Evolutionary conservation across 1,140 invertebrate species (phyloP).

Genomic region (Drosophila auraria): DNA sequence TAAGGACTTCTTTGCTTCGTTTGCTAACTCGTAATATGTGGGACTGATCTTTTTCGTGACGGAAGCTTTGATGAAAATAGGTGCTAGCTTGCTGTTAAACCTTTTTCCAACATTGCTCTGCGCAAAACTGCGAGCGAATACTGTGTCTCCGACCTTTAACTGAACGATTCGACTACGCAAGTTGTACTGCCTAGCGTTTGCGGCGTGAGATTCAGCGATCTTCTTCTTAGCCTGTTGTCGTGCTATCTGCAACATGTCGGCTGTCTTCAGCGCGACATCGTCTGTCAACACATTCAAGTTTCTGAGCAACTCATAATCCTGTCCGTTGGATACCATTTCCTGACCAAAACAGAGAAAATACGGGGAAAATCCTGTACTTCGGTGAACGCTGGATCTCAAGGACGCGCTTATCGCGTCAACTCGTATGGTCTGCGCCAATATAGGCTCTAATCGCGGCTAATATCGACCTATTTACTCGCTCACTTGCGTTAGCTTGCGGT

Average conservation of each 20-base stretch:
- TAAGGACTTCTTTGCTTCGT: background rate
- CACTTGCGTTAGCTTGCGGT: slow-evolving; percentile 25
- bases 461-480: slow-evolving; percentile 17
- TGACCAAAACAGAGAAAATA: slow-evolving; percentile 24
- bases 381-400: slow-evolving; percentile 5
- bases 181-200: background rate
- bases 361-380: slow-evolving; percentile 18
- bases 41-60: slow-evolving; percentile 6
- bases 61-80: background rate
- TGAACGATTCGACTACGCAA: background rate
- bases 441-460: slow-evolving; percentile 17
- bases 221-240: slow-evolving; percentile 5
- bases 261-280: background rate
- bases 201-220: background rate
- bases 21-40: slow-evolving; percentile 11
- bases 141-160: slow-evolving; percentile 14
- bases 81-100: slow-evolving; percentile 12
- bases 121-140: slow-evolving; percentile 17
- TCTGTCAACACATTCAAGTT: slow-evolving; percentile 17
- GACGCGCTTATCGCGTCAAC: slow-evolving; percentile 16
- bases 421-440: slow-evolving; percentile 9
- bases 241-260: background rate
- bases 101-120: slow-evolving; percentile 15
- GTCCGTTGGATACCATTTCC: slow-evolving; percentile 32
- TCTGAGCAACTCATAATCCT: slow-evolving; percentile 19